Evolutionary conservation across 30 jellyfish, hydroid and myxozoan genomes (phyloP), one percentile per base, ranked within the genome.

Genomic region (Catostylus mosaicus): DNA sequence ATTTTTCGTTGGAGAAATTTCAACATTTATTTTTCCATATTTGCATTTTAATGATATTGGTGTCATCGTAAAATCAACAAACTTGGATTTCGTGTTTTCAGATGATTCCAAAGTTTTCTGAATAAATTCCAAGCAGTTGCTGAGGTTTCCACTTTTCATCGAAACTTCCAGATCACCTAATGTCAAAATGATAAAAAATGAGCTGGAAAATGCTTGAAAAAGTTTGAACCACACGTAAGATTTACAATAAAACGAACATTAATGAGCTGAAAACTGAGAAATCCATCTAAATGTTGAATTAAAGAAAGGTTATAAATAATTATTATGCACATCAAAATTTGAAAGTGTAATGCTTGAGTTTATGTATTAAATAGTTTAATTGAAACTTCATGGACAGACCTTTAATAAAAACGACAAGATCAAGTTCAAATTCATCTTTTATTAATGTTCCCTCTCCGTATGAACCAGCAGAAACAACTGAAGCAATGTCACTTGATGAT

Each of bases 361-460:
- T n/a, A n/a, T n/a, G n/a, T n/a, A 63, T 26, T 63, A 16, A 7
- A 63, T 5, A 63, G 5, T 26, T 63, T 20, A 2, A 32, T 3
- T 18, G 43, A 18, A 56, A 24, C 35, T 26, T 8, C 3, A 23
- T 37, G 29, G 22, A 43, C 29, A 2, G 31, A 84, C 88, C 90
- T 72, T 54, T 69, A 2, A 88, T 29, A 65, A 88, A 88, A 8
- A 88, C 86, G 22, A 88, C 86, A 24, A 80, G 30, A 73, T 88
- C 93, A 30, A 88, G 67, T 62, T 88, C 87, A 8, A 33, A 22
- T 32, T 80, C 66, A 11, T 37, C 36, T 47, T 36, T 88, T 3
- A 77, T 78, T 36, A 91, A 65, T 0, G 98, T 91, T 5, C 88
- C 94, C 63, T 93, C 97, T 23, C 97, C 99, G 33, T 57, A 69